Conservation (phyloP, 2,113 vertebrate species). For the Rhegmatorhina hoffmannsi region DNA sequence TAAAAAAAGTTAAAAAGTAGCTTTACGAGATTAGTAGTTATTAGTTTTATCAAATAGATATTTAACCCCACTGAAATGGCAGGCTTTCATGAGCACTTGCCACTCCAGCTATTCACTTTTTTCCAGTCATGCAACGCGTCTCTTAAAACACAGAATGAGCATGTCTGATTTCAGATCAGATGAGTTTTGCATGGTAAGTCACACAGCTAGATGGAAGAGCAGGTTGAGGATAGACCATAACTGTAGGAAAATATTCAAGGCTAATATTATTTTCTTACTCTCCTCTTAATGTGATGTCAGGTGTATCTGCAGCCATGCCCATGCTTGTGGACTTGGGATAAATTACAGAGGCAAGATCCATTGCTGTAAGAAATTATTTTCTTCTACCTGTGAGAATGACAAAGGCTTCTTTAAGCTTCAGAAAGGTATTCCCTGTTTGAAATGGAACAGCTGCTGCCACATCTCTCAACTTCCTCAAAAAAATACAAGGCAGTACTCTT, state of each 20-base stretch:
- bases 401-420: not conserved
- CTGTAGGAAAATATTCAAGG: not conserved
- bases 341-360: not conserved
- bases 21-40: not conserved
- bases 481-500: not conserved
- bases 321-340: not conserved
- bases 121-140: not conserved
- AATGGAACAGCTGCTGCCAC: not conserved
- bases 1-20: not conserved
- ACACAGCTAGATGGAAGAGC: not conserved
- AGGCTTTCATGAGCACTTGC: not conserved
- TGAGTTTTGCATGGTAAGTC: not conserved
- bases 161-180: not conserved
- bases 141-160: not conserved
- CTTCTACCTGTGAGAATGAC: not conserved
- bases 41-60: not conserved
- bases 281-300: not conserved
- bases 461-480: not conserved
- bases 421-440: not conserved
- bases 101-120: not conserved
- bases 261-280: not conserved
- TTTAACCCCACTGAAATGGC: not conserved
- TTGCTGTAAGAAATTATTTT: not conserved
- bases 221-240: not conserved
- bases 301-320: not conserved